Percentiles rank a stretch among this genome's conserved stretches.
Conservation (phyloP, 2,888 invertebrate species). For the Empis livida region DNA sequence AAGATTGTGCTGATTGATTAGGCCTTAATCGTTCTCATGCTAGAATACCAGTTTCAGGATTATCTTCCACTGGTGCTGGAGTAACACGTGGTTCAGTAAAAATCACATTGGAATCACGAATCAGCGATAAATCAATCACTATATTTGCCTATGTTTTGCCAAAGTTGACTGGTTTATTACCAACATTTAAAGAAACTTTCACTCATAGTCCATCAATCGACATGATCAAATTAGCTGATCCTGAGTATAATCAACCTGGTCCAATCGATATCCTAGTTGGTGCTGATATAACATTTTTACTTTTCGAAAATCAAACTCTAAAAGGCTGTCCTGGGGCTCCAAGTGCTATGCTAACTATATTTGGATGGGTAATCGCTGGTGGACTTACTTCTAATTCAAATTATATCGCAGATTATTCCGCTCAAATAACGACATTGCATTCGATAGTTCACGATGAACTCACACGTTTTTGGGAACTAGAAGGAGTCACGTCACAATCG, state of each 20-base stretch:
- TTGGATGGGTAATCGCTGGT: too few relatives aligned
- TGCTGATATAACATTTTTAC: constrained; percentile 8
- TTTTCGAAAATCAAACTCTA: constrained; percentile 5
- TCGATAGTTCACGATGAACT: constrained; percentile 6
- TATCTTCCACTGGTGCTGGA: too few relatives aligned
- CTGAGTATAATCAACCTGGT: constrained; percentile 8
- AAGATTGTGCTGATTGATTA: too few relatives aligned
- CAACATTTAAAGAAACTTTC: too few relatives aligned
- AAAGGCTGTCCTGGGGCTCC: neutral
- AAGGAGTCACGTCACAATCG: neutral
- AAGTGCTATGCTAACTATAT: constrained; percentile 6
- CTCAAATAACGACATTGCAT: neutral
- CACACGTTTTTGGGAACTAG: constrained; percentile 8
- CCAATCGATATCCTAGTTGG: constrained; percentile 10
- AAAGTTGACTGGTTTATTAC: neutral
- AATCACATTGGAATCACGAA: neutral
- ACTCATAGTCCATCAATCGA: too few relatives aligned
- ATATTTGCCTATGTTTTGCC: constrained; percentile 2
- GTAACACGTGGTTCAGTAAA: neutral
- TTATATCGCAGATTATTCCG: neutral
- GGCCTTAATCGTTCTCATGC: too few relatives aligned
- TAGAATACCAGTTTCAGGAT: too few relatives aligned
- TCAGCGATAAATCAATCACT: neutral
- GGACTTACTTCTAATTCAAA: too few relatives aligned
- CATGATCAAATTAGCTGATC: constrained; percentile 7